phyloP scores from a whole-genome alignment of 2,113 vertebrate species.

The Carlito syrichta region DNA sequence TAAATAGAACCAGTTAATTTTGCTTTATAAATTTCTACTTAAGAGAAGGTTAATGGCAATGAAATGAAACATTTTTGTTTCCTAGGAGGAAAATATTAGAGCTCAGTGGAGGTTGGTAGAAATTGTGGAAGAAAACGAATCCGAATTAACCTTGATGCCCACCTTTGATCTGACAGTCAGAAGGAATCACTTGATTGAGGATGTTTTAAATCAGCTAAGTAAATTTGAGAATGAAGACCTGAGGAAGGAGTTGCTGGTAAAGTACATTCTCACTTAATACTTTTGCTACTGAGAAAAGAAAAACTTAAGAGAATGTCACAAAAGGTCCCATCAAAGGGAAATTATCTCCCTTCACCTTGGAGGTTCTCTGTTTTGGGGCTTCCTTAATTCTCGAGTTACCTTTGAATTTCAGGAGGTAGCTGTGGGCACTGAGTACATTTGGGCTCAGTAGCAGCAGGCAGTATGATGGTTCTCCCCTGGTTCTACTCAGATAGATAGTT shows the following conservation, averaged over 20 bases:
- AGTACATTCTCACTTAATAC: slow-evolving; percentile 3
- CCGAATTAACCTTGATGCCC: neutral
- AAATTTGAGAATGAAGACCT: slow-evolving; percentile 57
- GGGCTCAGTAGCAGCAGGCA: neutral
- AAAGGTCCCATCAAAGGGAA: neutral
- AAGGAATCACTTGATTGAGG: slow-evolving; percentile 77
- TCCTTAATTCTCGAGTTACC: neutral
- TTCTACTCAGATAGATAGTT: neutral
- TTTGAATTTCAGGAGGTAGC: neutral
- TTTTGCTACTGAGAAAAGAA: slow-evolving; percentile 9
- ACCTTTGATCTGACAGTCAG: slow-evolving; percentile 65
- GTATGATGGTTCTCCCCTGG: neutral
- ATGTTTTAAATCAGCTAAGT: slow-evolving; percentile 74
- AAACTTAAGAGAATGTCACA: neutral
- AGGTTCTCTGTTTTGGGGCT: neutral
- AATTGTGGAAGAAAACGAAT: neutral
- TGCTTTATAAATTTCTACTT: neutral
- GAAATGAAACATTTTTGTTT: slow-evolving; percentile 29
- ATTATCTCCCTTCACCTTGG: neutral
- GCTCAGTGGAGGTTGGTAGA: neutral
- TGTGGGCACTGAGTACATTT: neutral
- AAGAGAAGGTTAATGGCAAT: neutral
- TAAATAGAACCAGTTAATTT: neutral
- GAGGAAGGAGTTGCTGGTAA: slow-evolving; percentile 65
- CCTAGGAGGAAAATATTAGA: neutral